A percentile compares a stretch with the other conserved stretches of the same genome.
These are phyloP conservation scores for Diadegma fenestrale DNA, from an alignment of 2,888 invertebrate species.

Conservation along the genomic window DNA sequence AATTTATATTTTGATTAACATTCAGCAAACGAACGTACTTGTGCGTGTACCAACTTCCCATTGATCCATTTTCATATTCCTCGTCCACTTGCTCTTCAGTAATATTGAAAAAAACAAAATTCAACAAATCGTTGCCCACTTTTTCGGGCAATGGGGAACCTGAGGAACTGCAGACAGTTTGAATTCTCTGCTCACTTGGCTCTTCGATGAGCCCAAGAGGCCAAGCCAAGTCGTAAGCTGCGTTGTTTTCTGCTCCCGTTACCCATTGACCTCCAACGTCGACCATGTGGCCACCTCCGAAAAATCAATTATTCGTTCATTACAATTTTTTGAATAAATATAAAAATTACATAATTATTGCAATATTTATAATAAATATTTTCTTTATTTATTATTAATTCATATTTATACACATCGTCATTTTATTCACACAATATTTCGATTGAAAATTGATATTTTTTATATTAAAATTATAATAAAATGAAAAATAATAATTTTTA, in stretches of 20 bases:
- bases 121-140: slow-evolving; percentile 1
- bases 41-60: slow-evolving; percentile 30
- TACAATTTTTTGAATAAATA: neutral
- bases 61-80: slow-evolving; percentile 24
- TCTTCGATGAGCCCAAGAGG: slow-evolving; percentile 69
- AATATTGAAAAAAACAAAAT: slow-evolving; percentile 10
- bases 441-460: too few species aligned
- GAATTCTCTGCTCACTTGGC: neutral
- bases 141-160: slow-evolving; percentile 31
- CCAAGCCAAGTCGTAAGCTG: slow-evolving; percentile 75
- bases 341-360: too few species aligned
- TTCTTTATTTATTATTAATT: neutral
- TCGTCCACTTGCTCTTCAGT: neutral
- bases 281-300: slow-evolving; percentile 72
- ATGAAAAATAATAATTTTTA: too few species aligned
- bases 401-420: too few species aligned
- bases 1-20: too few species aligned
- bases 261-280: slow-evolving; percentile 80
- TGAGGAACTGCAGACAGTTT: slow-evolving; percentile 8
- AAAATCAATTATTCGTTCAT: neutral
- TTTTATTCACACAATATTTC: too few species aligned
- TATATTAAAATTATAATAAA: too few species aligned
- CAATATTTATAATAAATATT: neutral
- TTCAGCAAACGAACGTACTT: slow-evolving; percentile 1
- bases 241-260: slow-evolving; percentile 75